phyloP scores from a whole-genome alignment of 2,888 invertebrate genomes.

The Cerceris rybyensis region DNA sequence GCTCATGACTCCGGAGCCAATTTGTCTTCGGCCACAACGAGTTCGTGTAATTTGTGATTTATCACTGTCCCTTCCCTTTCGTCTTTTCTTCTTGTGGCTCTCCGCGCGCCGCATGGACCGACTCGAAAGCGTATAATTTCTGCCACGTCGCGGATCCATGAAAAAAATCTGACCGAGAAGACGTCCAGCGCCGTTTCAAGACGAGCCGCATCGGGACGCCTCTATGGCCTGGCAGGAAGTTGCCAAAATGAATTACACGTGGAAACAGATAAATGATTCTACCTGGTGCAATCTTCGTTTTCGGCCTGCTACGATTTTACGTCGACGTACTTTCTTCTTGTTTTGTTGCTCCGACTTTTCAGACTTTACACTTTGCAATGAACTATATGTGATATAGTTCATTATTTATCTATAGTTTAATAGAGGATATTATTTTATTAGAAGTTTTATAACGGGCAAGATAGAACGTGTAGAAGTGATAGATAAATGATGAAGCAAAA shows the following conservation, averaged over 20 bases:
- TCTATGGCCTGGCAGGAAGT: neutral
- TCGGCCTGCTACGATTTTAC: neutral
- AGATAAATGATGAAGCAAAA: too few relatives aligned
- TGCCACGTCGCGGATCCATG: slow-evolving; percentile 40
- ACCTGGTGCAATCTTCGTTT: neutral
- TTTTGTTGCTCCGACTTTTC: too few relatives aligned
- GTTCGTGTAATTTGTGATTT: slow-evolving; percentile 78
- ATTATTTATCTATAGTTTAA: too few relatives aligned
- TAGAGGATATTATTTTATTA: too few relatives aligned
- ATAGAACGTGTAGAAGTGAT: too few relatives aligned
- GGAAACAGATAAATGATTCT: slow-evolving; percentile 42
- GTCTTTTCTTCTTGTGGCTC: slow-evolving; percentile 55
- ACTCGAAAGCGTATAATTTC: slow-evolving; percentile 67
- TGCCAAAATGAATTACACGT: slow-evolving; percentile 44
- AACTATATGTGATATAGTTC: too few relatives aligned
- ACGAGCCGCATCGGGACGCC: slow-evolving; percentile 6
- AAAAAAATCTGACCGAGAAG: slow-evolving; percentile 16
- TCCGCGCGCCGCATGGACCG: slow-evolving; percentile 13
- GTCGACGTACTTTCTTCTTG: neutral
- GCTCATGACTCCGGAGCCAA: slow-evolving; percentile 75
- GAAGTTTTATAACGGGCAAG: too few relatives aligned
- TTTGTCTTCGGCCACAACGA: slow-evolving; percentile 77
- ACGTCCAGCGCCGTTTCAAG: slow-evolving; percentile 25
- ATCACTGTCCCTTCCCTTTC: slow-evolving; percentile 69
- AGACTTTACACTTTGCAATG: too few relatives aligned